Evolutionary conservation across 2,113 vertebrate genomes (phyloP).

Genomic region (Murina feae): DNA sequence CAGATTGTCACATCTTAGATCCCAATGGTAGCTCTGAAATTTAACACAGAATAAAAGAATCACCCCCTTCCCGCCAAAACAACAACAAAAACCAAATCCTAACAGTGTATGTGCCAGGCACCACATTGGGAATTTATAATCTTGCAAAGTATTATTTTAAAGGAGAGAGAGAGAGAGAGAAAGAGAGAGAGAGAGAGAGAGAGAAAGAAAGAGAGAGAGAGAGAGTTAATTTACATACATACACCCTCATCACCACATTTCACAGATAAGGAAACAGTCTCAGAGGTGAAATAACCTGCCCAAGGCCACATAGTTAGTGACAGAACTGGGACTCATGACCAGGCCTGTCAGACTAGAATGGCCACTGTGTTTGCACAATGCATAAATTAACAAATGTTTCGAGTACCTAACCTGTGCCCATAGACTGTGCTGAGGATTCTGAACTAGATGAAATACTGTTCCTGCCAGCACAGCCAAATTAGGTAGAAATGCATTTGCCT

Average conservation of each 20-base stretch:
- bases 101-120: not conserved
- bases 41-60: conserved; percentile 17
- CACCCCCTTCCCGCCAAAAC: not conserved
- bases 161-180: no score
- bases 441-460: not conserved
- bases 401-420: not conserved
- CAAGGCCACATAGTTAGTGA: conserved; percentile 19
- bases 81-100: not conserved
- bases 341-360: conserved; percentile 40
- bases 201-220: no score
- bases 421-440: not conserved
- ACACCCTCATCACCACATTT: not conserved
- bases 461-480: not conserved
- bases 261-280: conserved; percentile 14
- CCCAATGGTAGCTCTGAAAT: not conserved
- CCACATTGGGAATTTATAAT: not conserved
- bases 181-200: no score
- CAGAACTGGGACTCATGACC: conserved; percentile 33
- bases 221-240: not conserved
- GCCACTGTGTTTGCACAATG: not conserved
- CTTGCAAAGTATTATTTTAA: conserved; percentile 8
- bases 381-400: conserved; percentile 16
- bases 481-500: not conserved
- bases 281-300: conserved; percentile 23
- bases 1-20: conserved; percentile 8